These are phyloP conservation scores for Monodelphis domestica DNA, from an alignment of 2,797 vertebrate genomes.

Conservation along the genomic window DNA sequence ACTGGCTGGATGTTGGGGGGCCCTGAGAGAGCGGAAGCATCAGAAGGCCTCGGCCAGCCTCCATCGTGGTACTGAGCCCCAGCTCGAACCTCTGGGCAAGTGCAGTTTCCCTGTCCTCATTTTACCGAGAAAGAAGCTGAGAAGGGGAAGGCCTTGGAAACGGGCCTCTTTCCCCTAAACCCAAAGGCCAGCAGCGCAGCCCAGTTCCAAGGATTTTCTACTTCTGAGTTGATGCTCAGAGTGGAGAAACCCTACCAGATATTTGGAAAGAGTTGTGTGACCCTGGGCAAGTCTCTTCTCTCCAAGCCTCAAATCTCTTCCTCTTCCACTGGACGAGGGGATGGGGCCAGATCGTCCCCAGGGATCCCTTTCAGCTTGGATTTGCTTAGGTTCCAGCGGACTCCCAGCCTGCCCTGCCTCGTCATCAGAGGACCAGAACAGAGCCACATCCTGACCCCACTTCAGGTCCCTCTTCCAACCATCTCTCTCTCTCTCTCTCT, in stretches of 20 bases:
- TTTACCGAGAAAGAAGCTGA: background rate
- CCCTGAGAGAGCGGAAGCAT: too few relatives aligned
- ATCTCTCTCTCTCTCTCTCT: too few relatives aligned
- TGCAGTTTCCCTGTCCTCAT: background rate
- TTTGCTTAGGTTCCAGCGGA: background rate
- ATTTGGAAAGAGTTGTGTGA: background rate
- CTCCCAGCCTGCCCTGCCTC: background rate
- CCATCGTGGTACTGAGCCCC: background rate
- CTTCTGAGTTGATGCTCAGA: background rate
- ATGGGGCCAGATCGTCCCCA: background rate
- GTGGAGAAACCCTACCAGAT: background rate
- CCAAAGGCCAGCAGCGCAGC: too few relatives aligned
- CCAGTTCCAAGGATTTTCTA: too few relatives aligned
- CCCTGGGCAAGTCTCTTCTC: background rate
- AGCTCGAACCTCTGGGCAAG: background rate
- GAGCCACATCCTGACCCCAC: constrained; percentile 64
- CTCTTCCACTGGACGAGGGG: background rate
- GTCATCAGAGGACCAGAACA: accelerated
- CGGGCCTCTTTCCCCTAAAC: background rate
- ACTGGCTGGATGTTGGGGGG: too few relatives aligned
- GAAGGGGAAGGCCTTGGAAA: too few relatives aligned
- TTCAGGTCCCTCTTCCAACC: background rate
- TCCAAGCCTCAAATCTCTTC: background rate
- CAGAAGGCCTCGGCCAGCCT: too few relatives aligned
- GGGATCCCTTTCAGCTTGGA: background rate